Conservation (phyloP, 2,797 vertebrate genomes). For the Pseudomugil tenellus region DNA sequence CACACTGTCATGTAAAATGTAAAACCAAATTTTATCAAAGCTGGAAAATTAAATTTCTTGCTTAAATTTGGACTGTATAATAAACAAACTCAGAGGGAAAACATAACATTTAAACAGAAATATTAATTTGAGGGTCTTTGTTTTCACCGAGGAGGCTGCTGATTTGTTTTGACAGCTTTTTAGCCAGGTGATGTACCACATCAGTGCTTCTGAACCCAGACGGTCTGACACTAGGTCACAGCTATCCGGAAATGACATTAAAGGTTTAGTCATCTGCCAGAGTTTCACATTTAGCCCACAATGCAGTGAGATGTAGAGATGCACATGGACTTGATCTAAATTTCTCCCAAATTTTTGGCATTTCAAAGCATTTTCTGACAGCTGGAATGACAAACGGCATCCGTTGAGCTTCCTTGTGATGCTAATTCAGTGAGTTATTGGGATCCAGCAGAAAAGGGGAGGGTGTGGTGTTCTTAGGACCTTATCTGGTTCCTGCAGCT, state of each 20-base stretch:
- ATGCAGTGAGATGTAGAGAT: slow-evolving; percentile 3
- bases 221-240: slow-evolving; percentile 7
- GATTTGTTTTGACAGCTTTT: neutral
- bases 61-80: neutral
- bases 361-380: neutral
- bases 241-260: slow-evolving; percentile 44
- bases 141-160: no score
- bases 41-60: neutral
- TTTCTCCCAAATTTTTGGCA: neutral
- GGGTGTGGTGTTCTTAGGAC: slow-evolving; percentile 73
- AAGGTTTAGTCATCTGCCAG: slow-evolving; percentile 46
- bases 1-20: no score
- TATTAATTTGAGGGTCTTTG: neutral
- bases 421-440: slow-evolving; percentile 22
- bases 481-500: slow-evolving; percentile 80
- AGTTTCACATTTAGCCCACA: slow-evolving; percentile 1
- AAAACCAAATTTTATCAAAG: neutral
- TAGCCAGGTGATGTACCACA: neutral
- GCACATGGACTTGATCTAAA: slow-evolving; percentile 15
- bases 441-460: slow-evolving; percentile 43
- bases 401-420: slow-evolving; percentile 13
- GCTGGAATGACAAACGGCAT: neutral
- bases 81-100: neutral
- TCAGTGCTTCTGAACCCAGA: neutral
- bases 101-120: neutral